phyloP scores from a whole-genome alignment of 2,888 invertebrate species.

The Dicyrtoma fusca region DNA sequence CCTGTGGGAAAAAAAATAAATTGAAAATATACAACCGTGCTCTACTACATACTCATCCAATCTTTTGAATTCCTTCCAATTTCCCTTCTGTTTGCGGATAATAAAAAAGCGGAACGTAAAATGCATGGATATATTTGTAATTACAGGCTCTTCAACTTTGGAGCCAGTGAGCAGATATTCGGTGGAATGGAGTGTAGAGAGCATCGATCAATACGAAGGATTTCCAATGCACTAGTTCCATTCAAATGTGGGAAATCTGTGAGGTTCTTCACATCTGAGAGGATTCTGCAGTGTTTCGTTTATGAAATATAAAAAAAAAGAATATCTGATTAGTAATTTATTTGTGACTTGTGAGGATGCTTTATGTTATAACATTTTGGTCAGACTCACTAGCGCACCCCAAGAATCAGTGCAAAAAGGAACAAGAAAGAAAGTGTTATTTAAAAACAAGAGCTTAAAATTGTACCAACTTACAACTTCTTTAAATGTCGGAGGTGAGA shows the following conservation, averaged over 20 bases:
- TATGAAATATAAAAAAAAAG: neutral
- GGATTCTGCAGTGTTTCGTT: slow-evolving; percentile 66
- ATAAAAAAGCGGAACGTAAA: neutral
- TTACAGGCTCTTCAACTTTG: slow-evolving; percentile 82
- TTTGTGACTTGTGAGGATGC: too few relatives aligned
- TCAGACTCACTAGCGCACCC: too few relatives aligned
- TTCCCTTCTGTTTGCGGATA: neutral
- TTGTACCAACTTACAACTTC: slow-evolving; percentile 71
- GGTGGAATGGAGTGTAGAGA: slow-evolving; percentile 73
- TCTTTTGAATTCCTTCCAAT: neutral
- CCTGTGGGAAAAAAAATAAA: slow-evolving; percentile 63
- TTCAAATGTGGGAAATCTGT: slow-evolving; percentile 80
- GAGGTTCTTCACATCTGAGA: slow-evolving; percentile 82
- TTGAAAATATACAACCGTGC: neutral
- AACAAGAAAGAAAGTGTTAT: too few relatives aligned
- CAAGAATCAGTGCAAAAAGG: too few relatives aligned
- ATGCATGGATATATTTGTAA: slow-evolving; percentile 60
- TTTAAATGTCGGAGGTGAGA: slow-evolving; percentile 75
- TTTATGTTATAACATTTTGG: too few relatives aligned
- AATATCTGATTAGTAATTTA: too few relatives aligned
- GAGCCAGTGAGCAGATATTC: slow-evolving; percentile 75
- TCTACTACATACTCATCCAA: too few relatives aligned
- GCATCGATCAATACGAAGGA: slow-evolving; percentile 80
- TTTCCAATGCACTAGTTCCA: slow-evolving; percentile 76
- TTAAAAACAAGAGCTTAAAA: slow-evolving; percentile 15